Conservation (phyloP, 2,797 vertebrate genomes). For the Pseudochaenichthys georgianus region DNA sequence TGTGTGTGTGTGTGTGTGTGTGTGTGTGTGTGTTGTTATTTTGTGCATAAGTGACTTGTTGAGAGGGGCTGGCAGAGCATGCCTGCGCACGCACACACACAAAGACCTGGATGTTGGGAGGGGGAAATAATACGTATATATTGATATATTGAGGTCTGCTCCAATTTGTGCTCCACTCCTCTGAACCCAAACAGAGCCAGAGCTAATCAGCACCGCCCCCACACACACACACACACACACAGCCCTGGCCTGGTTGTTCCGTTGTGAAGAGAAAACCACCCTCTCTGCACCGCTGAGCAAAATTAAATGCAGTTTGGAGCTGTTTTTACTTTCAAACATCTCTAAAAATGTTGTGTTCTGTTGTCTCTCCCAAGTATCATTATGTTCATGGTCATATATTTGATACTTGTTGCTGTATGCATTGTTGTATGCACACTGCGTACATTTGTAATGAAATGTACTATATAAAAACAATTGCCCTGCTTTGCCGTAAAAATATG, state of each 20-base stretch:
- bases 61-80: conserved; percentile 36
- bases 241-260: conserved; percentile 9
- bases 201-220: conserved; percentile 61
- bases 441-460: no score
- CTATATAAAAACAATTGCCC: neutral
- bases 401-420: neutral
- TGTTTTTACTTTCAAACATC: neutral
- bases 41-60: conserved; percentile 48
- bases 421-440: no score
- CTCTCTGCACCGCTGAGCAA: conserved; percentile 8
- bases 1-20: no score
- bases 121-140: conserved; percentile 60
- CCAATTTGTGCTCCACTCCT: conserved; percentile 68
- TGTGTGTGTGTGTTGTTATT: no score
- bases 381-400: neutral
- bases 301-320: conserved; percentile 1
- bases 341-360: no score
- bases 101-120: conserved; percentile 62
- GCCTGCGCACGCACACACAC: conserved; percentile 46
- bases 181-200: conserved; percentile 64
- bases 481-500: neutral
- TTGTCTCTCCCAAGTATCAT: neutral
- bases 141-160: conserved; percentile 76
- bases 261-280: conserved; percentile 33
- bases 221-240: conserved; percentile 3